Conservation (phyloP, 2,888 invertebrate species). For the Lypha dubia region DNA sequence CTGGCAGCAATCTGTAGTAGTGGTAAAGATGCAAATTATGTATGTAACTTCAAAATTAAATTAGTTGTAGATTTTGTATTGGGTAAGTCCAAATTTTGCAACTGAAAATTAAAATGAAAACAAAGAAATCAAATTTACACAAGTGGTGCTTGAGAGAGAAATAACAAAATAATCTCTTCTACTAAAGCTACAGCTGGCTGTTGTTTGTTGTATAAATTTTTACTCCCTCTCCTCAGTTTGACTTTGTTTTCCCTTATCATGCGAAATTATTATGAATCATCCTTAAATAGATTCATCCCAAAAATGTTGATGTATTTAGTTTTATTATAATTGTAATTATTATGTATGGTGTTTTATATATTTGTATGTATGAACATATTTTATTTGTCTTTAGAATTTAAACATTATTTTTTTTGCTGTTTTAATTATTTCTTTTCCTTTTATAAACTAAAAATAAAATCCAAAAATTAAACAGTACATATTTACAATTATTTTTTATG, state of each 20-base stretch:
- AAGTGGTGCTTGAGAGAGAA: constrained; percentile 70
- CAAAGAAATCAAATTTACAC: constrained; percentile 50
- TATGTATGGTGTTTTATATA: constrained; percentile 50
- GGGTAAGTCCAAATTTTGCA: constrained; percentile 36
- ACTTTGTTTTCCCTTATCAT: constrained; percentile 50
- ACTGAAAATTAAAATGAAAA: constrained; percentile 39
- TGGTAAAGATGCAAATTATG: constrained; percentile 10
- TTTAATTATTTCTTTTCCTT: constrained; percentile 28
- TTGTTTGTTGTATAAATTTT: constrained; percentile 63
- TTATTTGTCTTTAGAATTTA: constrained; percentile 24
- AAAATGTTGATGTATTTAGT: constrained; percentile 45
- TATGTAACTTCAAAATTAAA: background rate
- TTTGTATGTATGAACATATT: constrained; percentile 9
- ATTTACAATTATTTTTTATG: constrained; percentile 12
- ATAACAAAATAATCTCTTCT: constrained; percentile 54
- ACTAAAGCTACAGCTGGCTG: constrained; percentile 72
- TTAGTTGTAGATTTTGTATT: constrained; percentile 46
- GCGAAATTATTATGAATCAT: constrained; percentile 32
- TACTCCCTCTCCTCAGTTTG: constrained; percentile 11
- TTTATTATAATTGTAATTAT: constrained; percentile 31
- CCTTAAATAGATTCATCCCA: constrained; percentile 19
- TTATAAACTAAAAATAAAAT: constrained; percentile 15
- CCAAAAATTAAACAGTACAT: constrained; percentile 14
- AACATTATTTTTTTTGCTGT: background rate
- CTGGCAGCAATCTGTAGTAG: constrained; percentile 66